Percentiles rank a stretch among this genome's conserved stretches.
phyloP scores from a whole-genome alignment of 2,797 vertebrate species.

The Merluccius polli region DNA sequence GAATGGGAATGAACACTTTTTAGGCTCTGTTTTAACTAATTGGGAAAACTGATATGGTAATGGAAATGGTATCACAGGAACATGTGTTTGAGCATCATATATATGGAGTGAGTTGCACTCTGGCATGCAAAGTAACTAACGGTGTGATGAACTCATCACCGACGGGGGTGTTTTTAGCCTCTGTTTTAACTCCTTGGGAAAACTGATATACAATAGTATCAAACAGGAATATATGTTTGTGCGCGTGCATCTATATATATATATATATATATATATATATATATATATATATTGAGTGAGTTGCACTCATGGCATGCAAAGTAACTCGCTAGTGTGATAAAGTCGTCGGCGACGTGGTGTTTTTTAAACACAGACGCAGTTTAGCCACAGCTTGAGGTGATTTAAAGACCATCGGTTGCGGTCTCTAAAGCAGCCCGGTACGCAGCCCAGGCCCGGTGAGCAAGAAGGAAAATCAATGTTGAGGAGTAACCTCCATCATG shows the following conservation, averaged over 20 bases:
- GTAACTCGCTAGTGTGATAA: neutral
- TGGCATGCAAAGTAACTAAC: conserved; percentile 25
- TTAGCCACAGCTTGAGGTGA: conserved; percentile 64
- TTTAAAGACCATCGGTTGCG: conserved; percentile 46
- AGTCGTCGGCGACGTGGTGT: conserved; percentile 20
- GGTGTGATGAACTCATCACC: conserved; percentile 48
- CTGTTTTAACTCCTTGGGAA: no score
- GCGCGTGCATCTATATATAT: no score
- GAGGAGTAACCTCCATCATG: conserved; percentile 75
- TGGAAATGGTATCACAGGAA: neutral
- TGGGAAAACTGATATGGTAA: neutral
- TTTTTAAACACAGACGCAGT: conserved; percentile 39
- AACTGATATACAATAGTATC: no score
- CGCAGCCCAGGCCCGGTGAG: no score
- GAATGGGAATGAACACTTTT: conserved; percentile 16
- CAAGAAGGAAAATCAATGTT: conserved; percentile 71
- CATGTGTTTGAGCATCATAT: no score
- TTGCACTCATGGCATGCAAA: no score
- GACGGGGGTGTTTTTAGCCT: conserved; percentile 39
- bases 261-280: no score
- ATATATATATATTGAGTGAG: no score
- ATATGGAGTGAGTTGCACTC: conserved; percentile 19
- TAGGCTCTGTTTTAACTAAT: neutral
- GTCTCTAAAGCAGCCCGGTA: conserved; percentile 42
- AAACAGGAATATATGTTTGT: no score